Percentiles rank a stretch among this genome's conserved stretches.
phyloP scores from a whole-genome alignment of 2,113 vertebrate genomes.

The Parotia lawesii region DNA sequence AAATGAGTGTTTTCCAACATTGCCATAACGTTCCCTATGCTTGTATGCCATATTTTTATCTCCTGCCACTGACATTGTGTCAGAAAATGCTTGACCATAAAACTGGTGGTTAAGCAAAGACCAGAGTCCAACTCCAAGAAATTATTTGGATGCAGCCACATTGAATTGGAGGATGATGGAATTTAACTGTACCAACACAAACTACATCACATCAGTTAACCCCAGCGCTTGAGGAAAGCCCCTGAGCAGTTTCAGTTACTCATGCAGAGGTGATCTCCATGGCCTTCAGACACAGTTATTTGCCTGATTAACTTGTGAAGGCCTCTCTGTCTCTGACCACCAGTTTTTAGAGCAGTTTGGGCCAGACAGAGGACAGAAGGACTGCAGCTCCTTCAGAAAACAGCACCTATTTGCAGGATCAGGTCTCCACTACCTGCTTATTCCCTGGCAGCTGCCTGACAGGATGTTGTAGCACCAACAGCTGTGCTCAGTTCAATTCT shows the following conservation, averaged over 20 bases:
- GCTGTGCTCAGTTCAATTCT: not conserved
- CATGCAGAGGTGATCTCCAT: not conserved
- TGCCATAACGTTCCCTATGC: not conserved
- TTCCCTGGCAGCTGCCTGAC: not conserved
- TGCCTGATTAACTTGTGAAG: not conserved
- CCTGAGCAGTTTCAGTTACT: not conserved
- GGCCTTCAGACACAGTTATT: not conserved
- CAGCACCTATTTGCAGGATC: not conserved
- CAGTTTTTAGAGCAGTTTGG: not conserved
- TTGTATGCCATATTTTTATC: not conserved
- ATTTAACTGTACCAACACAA: not conserved
- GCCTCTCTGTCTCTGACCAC: not conserved
- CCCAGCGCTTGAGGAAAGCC: not conserved
- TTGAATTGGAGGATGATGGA: not conserved
- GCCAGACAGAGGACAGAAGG: not conserved
- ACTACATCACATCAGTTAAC: not conserved
- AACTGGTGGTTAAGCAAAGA: not conserved
- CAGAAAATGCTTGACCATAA: not conserved
- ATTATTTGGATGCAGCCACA: rapidly evolving
- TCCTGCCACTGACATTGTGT: not conserved
- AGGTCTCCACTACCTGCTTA: not conserved
- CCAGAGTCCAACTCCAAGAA: not conserved
- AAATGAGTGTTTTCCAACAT: not conserved
- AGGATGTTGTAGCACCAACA: not conserved
- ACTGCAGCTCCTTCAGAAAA: not conserved